Evolutionary conservation across 1,140 invertebrate genomes (phyloP), one percentile per base, ranked within the genome.

Genomic region (Orchesella cincta): DNA sequence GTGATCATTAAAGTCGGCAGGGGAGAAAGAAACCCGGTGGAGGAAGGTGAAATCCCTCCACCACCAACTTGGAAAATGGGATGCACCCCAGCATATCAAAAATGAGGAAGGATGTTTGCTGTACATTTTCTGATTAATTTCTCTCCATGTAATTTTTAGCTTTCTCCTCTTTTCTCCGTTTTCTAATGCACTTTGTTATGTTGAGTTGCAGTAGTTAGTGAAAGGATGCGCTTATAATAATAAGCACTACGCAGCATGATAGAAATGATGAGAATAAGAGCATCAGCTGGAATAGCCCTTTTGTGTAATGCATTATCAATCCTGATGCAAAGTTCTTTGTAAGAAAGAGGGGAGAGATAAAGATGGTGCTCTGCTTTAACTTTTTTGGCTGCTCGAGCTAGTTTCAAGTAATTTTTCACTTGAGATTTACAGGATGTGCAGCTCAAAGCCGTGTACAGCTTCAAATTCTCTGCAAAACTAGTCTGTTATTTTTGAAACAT

Each of bases 331-430:
- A n/a, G n/a, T n/a, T n/a, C n/a, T n/a, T n/a, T n/a, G n/a, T n/a
- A n/a, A n/a, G 54, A 26, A 62, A 62, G 26, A 62, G 12, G 8
- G 23, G 54, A 62, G 26, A 62, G 54, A 62, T 62, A 62, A 20
- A 20, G 20, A 46, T 12, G 39, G 39, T 46, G 54, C 23, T 23
- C 29, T 33, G 29, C 14, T 67, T 29, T 31, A 12, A 14, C 28
- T 16, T 67, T 67, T 67, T n/a, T 67, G 54, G 5, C 62, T 29
- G 62, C 5, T 16, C 29, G 29, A 67, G 62, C 33, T 3, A 67
- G 62, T 67, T 67, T 67, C 28, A 67, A 67, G 62, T 67, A 67
- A 67, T 67, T 67, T 67, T 67, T 67, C 62, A 67, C 62, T 67
- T 67, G 62, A 67, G 62, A 67, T 23, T 67, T 67, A 31, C n/a